Conservation (phyloP, 2,113 vertebrate genomes). For the Zingel zingel region DNA sequence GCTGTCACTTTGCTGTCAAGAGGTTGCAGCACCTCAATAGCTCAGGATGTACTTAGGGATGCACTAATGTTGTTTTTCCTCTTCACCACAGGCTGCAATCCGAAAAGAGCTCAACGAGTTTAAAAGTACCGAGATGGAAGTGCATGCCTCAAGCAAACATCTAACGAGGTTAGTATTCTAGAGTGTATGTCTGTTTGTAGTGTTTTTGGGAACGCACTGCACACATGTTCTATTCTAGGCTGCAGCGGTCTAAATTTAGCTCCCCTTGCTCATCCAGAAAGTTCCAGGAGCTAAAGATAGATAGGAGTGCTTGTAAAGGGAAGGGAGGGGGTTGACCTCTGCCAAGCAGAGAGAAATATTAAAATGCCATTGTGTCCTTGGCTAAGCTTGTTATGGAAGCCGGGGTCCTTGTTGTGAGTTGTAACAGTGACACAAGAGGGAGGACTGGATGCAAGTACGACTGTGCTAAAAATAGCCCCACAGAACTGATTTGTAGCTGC, state of each 20-base stretch:
- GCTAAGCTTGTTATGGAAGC: slow-evolving; percentile 51
- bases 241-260: slow-evolving; percentile 76
- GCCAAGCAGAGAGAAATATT: slow-evolving; percentile 46
- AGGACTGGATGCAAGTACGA: not conserved
- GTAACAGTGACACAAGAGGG: slow-evolving; percentile 60
- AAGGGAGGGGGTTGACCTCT: slow-evolving; percentile 43
- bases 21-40: slow-evolving; percentile 1
- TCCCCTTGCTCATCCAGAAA: slow-evolving; percentile 33
- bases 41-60: slow-evolving; percentile 33
- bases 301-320: slow-evolving; percentile 50
- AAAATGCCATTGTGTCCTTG: slow-evolving; percentile 56
- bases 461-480: slow-evolving; percentile 66
- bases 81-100: slow-evolving; percentile 91
- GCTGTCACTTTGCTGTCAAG: slow-evolving; percentile 31
- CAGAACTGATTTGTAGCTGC: slow-evolving; percentile 59
- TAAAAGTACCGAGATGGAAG: slow-evolving; percentile 99
- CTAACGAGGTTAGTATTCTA: slow-evolving; percentile 92
- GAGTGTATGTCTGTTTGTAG: not conserved
- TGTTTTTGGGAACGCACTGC: slow-evolving; percentile 15
- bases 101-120: slow-evolving; percentile 99
- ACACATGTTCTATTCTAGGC: slow-evolving; percentile 67
- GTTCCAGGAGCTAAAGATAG: slow-evolving; percentile 74
- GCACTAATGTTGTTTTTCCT: slow-evolving; percentile 44
- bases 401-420: slow-evolving; percentile 29
- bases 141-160: slow-evolving; percentile 98